Percentiles rank a stretch among this genome's conserved stretches.
Evolutionary conservation across 2,888 invertebrate species (phyloP).

Genomic region (Orthosia gracilis): DNA sequence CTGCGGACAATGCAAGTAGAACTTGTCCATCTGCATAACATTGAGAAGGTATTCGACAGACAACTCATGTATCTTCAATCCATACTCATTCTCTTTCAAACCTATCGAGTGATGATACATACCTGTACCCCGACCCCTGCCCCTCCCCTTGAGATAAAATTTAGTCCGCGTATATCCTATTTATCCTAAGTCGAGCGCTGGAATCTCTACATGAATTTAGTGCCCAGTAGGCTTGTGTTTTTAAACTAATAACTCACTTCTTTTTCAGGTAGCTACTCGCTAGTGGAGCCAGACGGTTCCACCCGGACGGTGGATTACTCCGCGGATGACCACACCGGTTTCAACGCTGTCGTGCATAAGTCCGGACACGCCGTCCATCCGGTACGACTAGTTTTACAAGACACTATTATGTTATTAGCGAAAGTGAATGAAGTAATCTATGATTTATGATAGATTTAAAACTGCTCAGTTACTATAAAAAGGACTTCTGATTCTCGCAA

Average conservation of each 20-base stretch:
- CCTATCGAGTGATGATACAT: too few species aligned
- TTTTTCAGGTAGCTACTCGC: slow-evolving; percentile 92
- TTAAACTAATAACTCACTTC: background rate
- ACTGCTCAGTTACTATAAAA: background rate
- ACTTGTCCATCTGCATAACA: too few species aligned
- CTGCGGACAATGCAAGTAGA: too few species aligned
- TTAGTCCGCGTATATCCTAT: too few species aligned
- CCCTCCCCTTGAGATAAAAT: too few species aligned
- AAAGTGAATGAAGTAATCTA: slow-evolving; percentile 3
- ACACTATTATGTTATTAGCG: background rate
- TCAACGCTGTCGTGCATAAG: slow-evolving; percentile 93
- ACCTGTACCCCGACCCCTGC: too few species aligned
- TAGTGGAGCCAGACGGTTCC: slow-evolving; percentile 92
- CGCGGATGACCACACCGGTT: slow-evolving; percentile 93
- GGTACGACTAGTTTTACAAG: slow-evolving; percentile 67
- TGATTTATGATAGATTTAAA: background rate
- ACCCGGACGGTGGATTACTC: slow-evolving; percentile 92
- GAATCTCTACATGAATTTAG: too few species aligned
- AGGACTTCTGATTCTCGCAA: background rate
- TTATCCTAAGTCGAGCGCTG: too few species aligned
- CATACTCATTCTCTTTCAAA: too few species aligned
- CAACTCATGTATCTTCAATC: too few species aligned
- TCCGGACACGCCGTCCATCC: slow-evolving; percentile 92
- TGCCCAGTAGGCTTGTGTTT: too few species aligned
- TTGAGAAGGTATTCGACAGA: too few species aligned